These are phyloP conservation scores for Oryzias javanicus DNA, from an alignment of 2,113 vertebrate genomes.

Conservation along the genomic window DNA sequence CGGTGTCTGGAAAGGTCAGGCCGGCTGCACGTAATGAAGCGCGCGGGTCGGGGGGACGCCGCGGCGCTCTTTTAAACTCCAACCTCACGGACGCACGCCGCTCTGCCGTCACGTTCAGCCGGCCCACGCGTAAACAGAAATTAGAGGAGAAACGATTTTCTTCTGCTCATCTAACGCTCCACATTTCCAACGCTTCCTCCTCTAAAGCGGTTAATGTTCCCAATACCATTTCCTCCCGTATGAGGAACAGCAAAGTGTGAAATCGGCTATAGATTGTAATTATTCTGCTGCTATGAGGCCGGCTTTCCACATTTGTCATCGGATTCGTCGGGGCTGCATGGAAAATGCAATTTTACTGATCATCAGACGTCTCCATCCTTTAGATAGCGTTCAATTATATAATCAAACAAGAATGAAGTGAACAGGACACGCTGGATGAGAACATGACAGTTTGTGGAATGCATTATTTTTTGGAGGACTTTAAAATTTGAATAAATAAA, in stretches of 20 bases:
- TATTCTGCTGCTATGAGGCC: constrained; percentile 41
- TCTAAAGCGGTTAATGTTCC: constrained; percentile 27
- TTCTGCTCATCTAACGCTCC: constrained; percentile 18
- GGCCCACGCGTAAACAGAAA: background rate
- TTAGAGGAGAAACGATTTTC: background rate
- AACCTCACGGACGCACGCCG: background rate
- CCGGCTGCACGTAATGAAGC: background rate
- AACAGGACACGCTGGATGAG: constrained; percentile 5
- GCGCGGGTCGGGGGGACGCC: background rate
- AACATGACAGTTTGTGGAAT: background rate
- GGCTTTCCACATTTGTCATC: constrained; percentile 17
- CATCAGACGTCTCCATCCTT: constrained; percentile 28
- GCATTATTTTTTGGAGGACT: no score
- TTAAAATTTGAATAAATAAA: no score
- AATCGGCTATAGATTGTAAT: constrained; percentile 56
- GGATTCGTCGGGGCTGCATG: constrained; percentile 25
- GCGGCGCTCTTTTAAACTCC: background rate
- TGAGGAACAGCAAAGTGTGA: constrained; percentile 45
- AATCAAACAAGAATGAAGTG: constrained; percentile 11
- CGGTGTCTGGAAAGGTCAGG: background rate
- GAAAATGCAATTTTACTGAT: constrained; percentile 44
- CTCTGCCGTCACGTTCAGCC: background rate
- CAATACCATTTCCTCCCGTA: constrained; percentile 32
- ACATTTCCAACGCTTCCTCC: constrained; percentile 33
- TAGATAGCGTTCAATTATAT: constrained; percentile 10